These are phyloP conservation scores for Phrynocephalus forsythii DNA, from an alignment of 2,797 vertebrate genomes.

Conservation along the genomic window DNA sequence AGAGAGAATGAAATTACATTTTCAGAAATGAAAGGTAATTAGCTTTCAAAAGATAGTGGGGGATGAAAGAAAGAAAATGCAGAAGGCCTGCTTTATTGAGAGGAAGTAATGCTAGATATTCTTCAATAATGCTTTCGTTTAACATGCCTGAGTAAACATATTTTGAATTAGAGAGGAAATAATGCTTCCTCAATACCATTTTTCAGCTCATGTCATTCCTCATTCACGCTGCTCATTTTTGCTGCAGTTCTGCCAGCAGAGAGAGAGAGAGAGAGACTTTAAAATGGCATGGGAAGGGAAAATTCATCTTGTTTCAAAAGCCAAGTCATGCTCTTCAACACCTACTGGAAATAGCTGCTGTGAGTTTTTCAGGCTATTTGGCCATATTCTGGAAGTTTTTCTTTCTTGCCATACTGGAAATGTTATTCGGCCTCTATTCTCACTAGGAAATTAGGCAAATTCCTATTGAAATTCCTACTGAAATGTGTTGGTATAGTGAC, in stretches of 20 bases:
- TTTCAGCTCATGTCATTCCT: background rate
- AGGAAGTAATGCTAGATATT: background rate
- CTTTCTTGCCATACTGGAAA: background rate
- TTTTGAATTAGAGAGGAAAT: background rate
- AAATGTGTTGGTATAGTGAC: background rate
- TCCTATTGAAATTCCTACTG: background rate
- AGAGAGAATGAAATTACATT: background rate
- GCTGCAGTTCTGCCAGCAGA: no score
- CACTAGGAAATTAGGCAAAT: background rate
- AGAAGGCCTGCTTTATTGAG: background rate
- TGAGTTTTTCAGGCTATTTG: no score
- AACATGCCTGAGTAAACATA: background rate
- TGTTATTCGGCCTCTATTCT: background rate
- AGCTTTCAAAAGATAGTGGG: background rate
- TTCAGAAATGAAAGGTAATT: background rate
- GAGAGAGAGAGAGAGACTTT: no score
- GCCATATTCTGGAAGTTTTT: no score
- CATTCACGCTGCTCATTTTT: no score
- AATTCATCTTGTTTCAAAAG: background rate
- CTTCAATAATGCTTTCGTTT: conserved; percentile 1
- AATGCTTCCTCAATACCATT: background rate
- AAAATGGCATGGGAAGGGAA: no score
- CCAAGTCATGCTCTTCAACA: background rate
- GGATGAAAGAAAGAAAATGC: background rate
- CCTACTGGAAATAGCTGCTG: background rate